A percentile compares a stretch with the other conserved stretches of the same genome.
These are phyloP conservation scores for Cerceris rybyensis DNA, from an alignment of 2,888 invertebrate species.

Conservation along the genomic window DNA sequence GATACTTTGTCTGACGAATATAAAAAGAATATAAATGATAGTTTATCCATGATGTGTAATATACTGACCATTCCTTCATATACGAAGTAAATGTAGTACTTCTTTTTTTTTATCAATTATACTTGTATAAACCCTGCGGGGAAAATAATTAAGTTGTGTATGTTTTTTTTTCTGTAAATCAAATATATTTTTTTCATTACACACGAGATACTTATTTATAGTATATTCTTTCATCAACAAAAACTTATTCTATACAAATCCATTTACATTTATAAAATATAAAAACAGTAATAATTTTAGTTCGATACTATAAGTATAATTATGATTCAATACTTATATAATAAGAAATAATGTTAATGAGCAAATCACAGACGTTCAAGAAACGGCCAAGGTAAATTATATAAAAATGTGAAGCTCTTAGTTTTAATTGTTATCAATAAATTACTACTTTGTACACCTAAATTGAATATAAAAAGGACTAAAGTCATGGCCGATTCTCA, in stretches of 20 bases:
- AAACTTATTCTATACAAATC: constrained; percentile 56
- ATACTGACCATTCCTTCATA: neutral
- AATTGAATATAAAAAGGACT: constrained; percentile 52
- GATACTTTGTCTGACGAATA: neutral
- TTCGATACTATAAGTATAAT: constrained; percentile 60
- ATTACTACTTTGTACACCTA: constrained; percentile 66
- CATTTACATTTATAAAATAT: constrained; percentile 71
- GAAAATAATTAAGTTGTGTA: constrained; percentile 17
- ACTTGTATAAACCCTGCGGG: constrained; percentile 21
- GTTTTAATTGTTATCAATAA: constrained; percentile 60
- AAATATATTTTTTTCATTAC: constrained; percentile 61
- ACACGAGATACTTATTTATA: constrained; percentile 34
- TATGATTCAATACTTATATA: constrained; percentile 62
- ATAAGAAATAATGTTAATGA: constrained; percentile 44
- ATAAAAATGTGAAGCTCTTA: constrained; percentile 45
- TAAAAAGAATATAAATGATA: neutral
- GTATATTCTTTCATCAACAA: constrained; percentile 55
- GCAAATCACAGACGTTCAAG: constrained; percentile 72
- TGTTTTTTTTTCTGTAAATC: constrained; percentile 45
- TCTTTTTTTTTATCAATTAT: neutral
- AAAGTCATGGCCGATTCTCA: constrained; percentile 69
- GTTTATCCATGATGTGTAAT: neutral
- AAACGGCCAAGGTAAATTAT: constrained; percentile 64
- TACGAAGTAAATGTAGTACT: neutral
- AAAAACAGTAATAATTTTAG: constrained; percentile 72